Evolutionary conservation across 2,888 invertebrate genomes (phyloP).

Genomic region (Pelosia muscerda): DNA sequence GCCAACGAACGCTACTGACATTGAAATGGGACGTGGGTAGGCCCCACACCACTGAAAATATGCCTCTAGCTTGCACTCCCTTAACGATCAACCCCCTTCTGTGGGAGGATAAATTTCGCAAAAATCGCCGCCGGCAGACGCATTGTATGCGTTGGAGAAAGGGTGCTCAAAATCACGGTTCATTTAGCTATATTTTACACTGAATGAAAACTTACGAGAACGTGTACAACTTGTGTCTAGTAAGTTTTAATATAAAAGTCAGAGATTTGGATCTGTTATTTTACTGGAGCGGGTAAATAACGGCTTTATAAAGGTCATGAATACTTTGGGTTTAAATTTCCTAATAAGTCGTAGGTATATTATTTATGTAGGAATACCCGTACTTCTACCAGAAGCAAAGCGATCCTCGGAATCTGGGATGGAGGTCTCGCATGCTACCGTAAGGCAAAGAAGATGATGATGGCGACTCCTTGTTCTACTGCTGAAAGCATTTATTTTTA

Average conservation of each 20-base stretch:
- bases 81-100: slow-evolving; percentile 55
- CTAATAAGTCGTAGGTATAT: neutral
- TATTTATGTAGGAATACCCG: too few relatives aligned
- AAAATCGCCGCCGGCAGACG: slow-evolving; percentile 52
- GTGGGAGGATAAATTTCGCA: slow-evolving; percentile 39
- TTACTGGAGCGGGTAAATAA: neutral
- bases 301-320: neutral
- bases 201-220: slow-evolving; percentile 15
- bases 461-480: too few relatives aligned
- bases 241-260: neutral
- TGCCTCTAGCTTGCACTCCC: slow-evolving; percentile 63
- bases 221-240: neutral
- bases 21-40: slow-evolving; percentile 74
- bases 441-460: too few relatives aligned
- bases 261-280: neutral
- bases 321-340: neutral
- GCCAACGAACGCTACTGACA: slow-evolving; percentile 82
- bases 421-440: too few relatives aligned
- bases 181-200: slow-evolving; percentile 41
- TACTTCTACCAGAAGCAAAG: too few relatives aligned
- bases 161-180: slow-evolving; percentile 35
- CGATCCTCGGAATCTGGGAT: too few relatives aligned
- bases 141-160: slow-evolving; percentile 49
- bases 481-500: too few relatives aligned
- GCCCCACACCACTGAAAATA: slow-evolving; percentile 68